Evolutionary conservation across 1,140 invertebrate species (phyloP).

Genomic region (Panonychus citri): DNA sequence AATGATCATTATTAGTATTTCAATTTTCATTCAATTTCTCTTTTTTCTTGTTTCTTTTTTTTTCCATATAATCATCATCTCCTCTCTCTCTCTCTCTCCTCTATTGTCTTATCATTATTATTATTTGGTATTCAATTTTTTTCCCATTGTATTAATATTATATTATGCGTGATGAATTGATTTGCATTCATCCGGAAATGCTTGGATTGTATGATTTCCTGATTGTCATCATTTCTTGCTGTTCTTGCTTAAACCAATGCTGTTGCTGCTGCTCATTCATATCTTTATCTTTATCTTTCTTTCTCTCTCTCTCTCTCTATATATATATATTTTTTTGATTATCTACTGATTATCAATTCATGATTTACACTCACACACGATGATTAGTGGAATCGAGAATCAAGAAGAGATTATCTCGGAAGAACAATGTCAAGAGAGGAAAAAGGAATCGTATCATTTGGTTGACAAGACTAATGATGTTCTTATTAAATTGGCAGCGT

Average conservation of each 20-base stretch:
- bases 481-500: background rate
- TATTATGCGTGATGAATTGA: too few relatives aligned
- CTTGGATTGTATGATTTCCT: too few relatives aligned
- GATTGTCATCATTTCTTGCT: too few relatives aligned
- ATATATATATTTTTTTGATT: background rate
- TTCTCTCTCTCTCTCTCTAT: background rate
- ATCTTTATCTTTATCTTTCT: background rate
- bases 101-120: background rate
- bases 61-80: background rate
- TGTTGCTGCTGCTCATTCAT: background rate
- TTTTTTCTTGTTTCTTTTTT: background rate
- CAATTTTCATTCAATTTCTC: too few relatives aligned
- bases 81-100: background rate
- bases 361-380: background rate
- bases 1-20: too few relatives aligned
- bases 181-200: too few relatives aligned
- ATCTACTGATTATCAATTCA: background rate
- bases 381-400: constrained; percentile 62
- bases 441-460: background rate
- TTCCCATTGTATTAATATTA: too few relatives aligned
- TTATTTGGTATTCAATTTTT: background rate
- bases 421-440: constrained; percentile 7
- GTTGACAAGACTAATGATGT: background rate
- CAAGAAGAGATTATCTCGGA: constrained; percentile 58
- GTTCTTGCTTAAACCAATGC: too few relatives aligned